Conservation (phyloP, 2,888 invertebrate genomes). For the Gastrophysa polygoni region DNA sequence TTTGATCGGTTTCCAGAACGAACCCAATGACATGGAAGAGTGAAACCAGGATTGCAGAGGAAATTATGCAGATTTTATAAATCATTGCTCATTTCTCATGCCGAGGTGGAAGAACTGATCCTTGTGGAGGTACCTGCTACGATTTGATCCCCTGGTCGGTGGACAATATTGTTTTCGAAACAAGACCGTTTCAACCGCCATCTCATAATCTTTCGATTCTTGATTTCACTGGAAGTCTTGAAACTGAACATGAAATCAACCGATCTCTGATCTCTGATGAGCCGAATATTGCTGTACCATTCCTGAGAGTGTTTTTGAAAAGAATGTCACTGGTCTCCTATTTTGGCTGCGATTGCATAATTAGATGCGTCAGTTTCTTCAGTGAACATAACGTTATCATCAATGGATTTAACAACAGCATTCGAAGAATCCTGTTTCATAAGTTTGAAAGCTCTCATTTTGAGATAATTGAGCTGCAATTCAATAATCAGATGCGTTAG, state of each 20-base stretch:
- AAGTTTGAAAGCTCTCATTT: too few species aligned
- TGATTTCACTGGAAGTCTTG: conserved; percentile 1
- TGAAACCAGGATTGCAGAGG: conserved; percentile 1
- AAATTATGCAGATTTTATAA: not conserved
- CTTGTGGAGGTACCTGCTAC: conserved; percentile 1
- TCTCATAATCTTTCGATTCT: conserved; percentile 1
- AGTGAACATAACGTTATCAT: too few species aligned
- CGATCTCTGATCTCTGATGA: not conserved
- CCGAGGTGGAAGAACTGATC: too few species aligned
- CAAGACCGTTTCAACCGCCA: not conserved
- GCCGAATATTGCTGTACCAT: too few species aligned
- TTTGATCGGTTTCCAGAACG: not conserved
- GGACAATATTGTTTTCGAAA: not conserved
- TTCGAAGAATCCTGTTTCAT: too few species aligned
- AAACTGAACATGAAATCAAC: not conserved
- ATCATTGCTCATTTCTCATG: too few species aligned
- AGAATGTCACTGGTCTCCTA: not conserved
- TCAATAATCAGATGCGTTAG: too few species aligned
- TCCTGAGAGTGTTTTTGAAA: not conserved
- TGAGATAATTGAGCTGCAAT: not conserved
- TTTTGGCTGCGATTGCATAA: conserved; percentile 3
- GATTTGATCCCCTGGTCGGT: not conserved
- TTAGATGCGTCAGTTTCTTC: conserved; percentile 4
- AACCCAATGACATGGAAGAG: not conserved
- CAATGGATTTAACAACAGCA: too few species aligned